Evolutionary conservation across 2,113 vertebrate genomes (phyloP).

Genomic region (Notarius lentiginosus): DNA sequence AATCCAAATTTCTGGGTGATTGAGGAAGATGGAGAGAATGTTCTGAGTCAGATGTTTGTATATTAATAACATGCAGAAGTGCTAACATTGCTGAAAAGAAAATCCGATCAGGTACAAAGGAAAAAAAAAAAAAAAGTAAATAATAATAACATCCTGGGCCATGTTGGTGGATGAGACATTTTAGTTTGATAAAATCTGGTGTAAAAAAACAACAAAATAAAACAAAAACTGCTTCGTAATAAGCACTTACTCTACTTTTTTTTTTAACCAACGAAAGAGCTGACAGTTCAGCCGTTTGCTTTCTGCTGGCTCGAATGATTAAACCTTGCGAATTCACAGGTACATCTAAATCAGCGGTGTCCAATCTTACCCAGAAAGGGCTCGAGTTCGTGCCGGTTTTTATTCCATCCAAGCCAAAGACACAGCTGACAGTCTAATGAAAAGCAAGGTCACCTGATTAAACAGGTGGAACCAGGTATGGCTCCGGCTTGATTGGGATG

Average conservation of each 20-base stretch:
- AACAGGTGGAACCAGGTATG: not conserved
- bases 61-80: not conserved
- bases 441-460: not conserved
- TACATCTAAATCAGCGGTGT: not conserved
- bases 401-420: not conserved
- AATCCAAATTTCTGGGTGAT: not conserved
- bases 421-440: not conserved
- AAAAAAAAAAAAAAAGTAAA: not conserved
- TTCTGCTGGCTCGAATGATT: not conserved
- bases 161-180: not conserved
- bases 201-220: not conserved
- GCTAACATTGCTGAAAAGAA: not conserved
- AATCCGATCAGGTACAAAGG: not conserved
- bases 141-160: not conserved
- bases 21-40: not conserved
- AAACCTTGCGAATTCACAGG: not conserved
- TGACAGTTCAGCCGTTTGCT: not conserved
- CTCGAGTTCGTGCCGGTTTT: not conserved
- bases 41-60: not conserved
- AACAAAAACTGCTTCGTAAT: not conserved
- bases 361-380: not conserved
- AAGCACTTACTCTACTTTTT: not conserved
- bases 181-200: not conserved
- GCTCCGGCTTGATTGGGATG: not conserved
- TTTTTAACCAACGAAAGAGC: not conserved